phyloP scores from a whole-genome alignment of 1,140 invertebrate species.

The Drosophila navojoa region DNA sequence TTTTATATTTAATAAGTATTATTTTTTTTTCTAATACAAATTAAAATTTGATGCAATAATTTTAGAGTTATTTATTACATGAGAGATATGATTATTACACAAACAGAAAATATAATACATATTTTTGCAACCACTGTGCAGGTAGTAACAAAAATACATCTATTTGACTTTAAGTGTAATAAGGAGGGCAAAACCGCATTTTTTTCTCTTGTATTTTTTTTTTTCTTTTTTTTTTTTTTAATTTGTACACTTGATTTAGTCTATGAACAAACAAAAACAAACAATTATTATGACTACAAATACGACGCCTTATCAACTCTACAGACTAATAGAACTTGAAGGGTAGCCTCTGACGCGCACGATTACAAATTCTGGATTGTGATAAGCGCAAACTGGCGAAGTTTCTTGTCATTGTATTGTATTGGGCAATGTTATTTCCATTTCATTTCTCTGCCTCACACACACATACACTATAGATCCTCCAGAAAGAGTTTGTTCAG shows the following conservation, averaged over 20 bases:
- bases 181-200: neutral
- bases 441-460: no score
- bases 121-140: neutral
- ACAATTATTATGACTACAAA: slow-evolving; percentile 33
- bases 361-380: slow-evolving; percentile 17
- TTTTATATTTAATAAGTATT: no score
- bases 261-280: slow-evolving; percentile 37
- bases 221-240: slow-evolving; percentile 44
- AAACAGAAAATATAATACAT: neutral
- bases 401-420: neutral
- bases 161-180: slow-evolving; percentile 15
- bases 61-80: no score
- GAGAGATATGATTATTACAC: no score
- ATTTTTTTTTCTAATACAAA: no score
- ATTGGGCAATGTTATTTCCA: no score
- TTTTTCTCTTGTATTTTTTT: neutral
- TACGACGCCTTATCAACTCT: slow-evolving; percentile 52
- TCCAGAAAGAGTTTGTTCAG: slow-evolving; percentile 86
- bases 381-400: slow-evolving; percentile 24
- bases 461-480: slow-evolving; percentile 14
- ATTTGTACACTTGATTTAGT: slow-evolving; percentile 59
- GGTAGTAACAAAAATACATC: neutral
- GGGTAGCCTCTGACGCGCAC: slow-evolving; percentile 63
- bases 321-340: slow-evolving; percentile 33
- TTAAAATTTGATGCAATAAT: no score